Evolutionary conservation across 1,140 invertebrate genomes (phyloP).

Genomic region (Conus ventricosus): DNA sequence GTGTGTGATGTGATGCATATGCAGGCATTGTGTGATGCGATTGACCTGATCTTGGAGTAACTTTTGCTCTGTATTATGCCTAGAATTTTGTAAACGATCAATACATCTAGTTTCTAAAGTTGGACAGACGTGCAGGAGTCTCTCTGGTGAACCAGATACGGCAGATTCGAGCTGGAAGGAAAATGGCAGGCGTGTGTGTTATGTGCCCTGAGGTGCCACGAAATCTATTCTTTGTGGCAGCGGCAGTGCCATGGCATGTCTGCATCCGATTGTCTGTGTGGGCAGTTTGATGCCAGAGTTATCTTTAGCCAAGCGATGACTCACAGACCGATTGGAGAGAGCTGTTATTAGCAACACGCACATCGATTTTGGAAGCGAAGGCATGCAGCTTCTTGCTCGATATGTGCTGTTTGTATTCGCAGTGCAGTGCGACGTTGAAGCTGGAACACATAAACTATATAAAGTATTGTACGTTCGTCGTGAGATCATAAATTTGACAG

Average conservation of each 20-base stretch:
- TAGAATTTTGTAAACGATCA: neutral
- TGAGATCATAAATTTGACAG: too few relatives aligned
- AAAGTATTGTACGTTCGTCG: too few relatives aligned
- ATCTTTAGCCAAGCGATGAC: conserved; percentile 39
- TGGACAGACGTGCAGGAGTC: neutral
- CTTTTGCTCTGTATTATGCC: neutral
- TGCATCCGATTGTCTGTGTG: conserved; percentile 1
- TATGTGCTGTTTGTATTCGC: neutral
- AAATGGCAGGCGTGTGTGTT: too few relatives aligned
- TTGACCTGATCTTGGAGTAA: neutral
- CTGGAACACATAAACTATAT: neutral
- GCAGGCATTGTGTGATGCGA: neutral
- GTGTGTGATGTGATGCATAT: neutral
- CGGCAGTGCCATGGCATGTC: neutral
- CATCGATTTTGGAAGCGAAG: conserved; percentile 14
- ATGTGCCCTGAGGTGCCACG: too few relatives aligned
- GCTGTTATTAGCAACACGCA: conserved; percentile 38
- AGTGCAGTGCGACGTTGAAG: too few relatives aligned
- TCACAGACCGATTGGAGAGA: conserved; percentile 31
- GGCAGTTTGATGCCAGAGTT: conserved; percentile 33
- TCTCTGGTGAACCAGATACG: too few relatives aligned
- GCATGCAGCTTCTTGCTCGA: neutral
- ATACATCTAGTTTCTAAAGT: neutral
- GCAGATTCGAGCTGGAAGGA: too few relatives aligned
- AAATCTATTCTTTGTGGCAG: neutral